Conservation (phyloP, 2,888 invertebrate species). For the Melieria crassipennis region DNA sequence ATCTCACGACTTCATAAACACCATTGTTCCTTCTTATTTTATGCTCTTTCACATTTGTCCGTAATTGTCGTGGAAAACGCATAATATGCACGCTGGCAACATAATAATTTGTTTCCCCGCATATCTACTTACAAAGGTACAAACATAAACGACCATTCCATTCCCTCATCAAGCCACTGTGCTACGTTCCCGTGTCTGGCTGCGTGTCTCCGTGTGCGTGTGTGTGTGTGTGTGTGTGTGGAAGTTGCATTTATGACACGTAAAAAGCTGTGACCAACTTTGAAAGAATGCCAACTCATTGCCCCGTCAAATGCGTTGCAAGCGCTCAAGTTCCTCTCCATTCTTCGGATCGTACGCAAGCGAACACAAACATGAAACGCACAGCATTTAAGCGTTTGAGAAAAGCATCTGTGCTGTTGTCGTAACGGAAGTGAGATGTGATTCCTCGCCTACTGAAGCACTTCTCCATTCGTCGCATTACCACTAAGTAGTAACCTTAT, state of each 20-base stretch:
- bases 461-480: background rate
- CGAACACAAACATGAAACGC: no score
- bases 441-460: background rate
- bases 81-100: slow-evolving; percentile 1
- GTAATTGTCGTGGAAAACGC: background rate
- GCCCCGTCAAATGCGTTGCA: slow-evolving; percentile 23
- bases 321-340: background rate
- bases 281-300: slow-evolving; percentile 28
- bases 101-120: slow-evolving; percentile 22
- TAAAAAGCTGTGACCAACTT: slow-evolving; percentile 33
- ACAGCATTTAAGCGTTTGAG: background rate
- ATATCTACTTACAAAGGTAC: background rate
- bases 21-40: slow-evolving; percentile 22
- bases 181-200: no score
- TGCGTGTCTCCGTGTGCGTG: background rate
- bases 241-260: slow-evolving; percentile 28
- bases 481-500: background rate
- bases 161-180: no score
- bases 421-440: slow-evolving; percentile 26
- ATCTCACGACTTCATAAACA: slow-evolving; percentile 29
- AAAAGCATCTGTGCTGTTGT: slow-evolving; percentile 16
- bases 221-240: background rate
- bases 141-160: no score
- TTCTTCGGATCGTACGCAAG: no score
- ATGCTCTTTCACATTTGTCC: slow-evolving; percentile 7